Conservation (phyloP, 2,113 vertebrate species). For the Tricholaema leucomelas region DNA sequence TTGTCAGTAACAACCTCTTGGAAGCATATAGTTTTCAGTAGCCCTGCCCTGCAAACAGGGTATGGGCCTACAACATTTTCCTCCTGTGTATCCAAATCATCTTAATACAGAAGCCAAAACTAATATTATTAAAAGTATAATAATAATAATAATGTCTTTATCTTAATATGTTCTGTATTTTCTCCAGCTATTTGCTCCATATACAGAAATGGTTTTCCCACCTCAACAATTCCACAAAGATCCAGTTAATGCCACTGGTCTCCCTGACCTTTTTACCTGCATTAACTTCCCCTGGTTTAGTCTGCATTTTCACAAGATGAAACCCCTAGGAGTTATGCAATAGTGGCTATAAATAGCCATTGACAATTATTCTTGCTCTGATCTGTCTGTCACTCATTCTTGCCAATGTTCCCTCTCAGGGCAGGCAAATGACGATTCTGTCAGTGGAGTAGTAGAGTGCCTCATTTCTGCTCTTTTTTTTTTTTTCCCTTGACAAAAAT, state of each 20-base stretch:
- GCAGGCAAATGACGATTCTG: conserved; percentile 9
- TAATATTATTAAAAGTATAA: not conserved
- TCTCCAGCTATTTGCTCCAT: not conserved
- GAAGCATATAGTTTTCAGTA: not conserved
- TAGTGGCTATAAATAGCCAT: conserved; percentile 20
- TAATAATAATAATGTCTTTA: not conserved
- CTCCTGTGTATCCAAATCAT: not conserved
- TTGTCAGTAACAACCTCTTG: not conserved
- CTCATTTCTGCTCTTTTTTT: not conserved
- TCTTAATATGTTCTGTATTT: not conserved
- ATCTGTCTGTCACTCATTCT: conserved; percentile 21
- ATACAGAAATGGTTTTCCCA: not conserved
- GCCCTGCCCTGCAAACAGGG: not conserved
- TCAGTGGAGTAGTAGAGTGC: too few relatives aligned
- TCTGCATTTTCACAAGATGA: conserved; percentile 9
- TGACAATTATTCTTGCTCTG: conserved; percentile 33
- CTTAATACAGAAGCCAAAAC: not conserved
- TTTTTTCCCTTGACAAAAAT: not conserved
- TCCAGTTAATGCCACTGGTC: not conserved
- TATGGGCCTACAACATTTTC: not conserved
- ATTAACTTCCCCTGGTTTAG: not conserved
- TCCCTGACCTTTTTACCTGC: conserved; percentile 1
- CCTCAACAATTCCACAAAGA: not conserved
- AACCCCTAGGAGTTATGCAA: not conserved
- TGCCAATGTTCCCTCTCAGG: not conserved